phyloP scores from a whole-genome alignment of 2,797 vertebrate species.

The Helicolenus hilgendorfi region DNA sequence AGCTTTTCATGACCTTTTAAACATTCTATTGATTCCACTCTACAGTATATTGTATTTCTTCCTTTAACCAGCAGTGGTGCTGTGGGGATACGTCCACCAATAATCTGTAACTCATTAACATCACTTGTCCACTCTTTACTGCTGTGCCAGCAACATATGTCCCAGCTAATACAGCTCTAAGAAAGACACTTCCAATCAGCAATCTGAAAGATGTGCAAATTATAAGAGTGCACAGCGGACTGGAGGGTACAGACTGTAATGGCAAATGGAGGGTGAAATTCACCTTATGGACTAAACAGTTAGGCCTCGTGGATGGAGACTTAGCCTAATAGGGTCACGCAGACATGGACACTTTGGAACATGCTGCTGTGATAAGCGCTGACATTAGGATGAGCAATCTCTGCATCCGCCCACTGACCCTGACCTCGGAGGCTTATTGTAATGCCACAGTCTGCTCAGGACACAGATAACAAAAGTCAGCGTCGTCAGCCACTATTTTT shows the following conservation, averaged over 20 bases:
- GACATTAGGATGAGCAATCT: constrained; percentile 78
- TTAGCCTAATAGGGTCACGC: constrained; percentile 62
- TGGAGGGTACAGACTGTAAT: constrained; percentile 35
- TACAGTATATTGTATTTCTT: constrained; percentile 10
- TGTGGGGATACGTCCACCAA: constrained; percentile 46
- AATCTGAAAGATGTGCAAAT: constrained; percentile 71
- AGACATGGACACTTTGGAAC: constrained; percentile 47
- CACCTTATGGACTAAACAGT: constrained; percentile 70
- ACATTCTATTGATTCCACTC: constrained; percentile 36
- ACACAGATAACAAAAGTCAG: constrained; percentile 68
- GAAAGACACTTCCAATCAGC: constrained; percentile 59
- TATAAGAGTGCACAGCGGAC: constrained; percentile 34
- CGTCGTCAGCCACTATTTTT: constrained; percentile 49
- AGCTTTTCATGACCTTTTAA: constrained; percentile 21
- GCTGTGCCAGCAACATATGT: constrained; percentile 77
- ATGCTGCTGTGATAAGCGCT: constrained; percentile 73
- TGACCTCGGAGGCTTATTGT: constrained; percentile 72
- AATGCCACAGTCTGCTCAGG: constrained; percentile 52
- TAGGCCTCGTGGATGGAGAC: constrained; percentile 39
- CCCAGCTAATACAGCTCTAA: constrained; percentile 54
- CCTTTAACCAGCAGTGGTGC: constrained; percentile 27
- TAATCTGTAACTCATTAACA: constrained; percentile 81
- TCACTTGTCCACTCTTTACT: constrained; percentile 57
- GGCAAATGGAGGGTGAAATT: constrained; percentile 81
- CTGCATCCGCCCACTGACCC: constrained; percentile 61